Percentiles rank a stretch among this genome's conserved stretches.
Evolutionary conservation across 2,113 vertebrate species (phyloP).

Genomic region (Nycticryphes semicollaris): DNA sequence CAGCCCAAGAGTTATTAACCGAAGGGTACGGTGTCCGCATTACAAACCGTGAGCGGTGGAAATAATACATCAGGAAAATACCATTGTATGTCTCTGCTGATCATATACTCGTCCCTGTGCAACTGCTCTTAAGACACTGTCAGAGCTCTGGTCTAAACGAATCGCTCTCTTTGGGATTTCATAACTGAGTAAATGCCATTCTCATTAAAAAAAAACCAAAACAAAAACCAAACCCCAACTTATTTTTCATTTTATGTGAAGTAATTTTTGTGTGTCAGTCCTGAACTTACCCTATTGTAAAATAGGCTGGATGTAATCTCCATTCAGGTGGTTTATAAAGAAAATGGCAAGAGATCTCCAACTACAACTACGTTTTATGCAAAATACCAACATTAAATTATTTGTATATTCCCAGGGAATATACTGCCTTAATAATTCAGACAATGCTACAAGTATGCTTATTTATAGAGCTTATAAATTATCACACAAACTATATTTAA

Average conservation of each 20-base stretch:
- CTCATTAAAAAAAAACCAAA: background rate
- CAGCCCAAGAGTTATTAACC: background rate
- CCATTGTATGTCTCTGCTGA: background rate
- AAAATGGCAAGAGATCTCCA: background rate
- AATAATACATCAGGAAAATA: background rate
- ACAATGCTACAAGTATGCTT: background rate
- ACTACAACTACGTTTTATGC: background rate
- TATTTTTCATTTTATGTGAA: background rate
- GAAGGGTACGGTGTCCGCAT: background rate
- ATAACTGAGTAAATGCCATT: background rate
- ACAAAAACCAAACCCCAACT: background rate
- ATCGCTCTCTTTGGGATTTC: background rate
- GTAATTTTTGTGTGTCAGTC: background rate
- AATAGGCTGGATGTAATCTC: background rate
- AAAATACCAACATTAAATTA: background rate
- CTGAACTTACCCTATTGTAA: rapidly evolving
- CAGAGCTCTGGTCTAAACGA: background rate
- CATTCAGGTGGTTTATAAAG: background rate
- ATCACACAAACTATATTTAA: background rate
- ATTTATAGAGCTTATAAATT: background rate
- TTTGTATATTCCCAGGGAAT: background rate
- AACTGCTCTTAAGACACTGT: background rate
- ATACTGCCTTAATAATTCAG: background rate
- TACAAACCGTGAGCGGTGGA: background rate
- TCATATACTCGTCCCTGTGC: background rate